These are phyloP conservation scores for Tretioscincus oriximinensis DNA, from an alignment of 2,113 vertebrate genomes.

Conservation along the genomic window DNA sequence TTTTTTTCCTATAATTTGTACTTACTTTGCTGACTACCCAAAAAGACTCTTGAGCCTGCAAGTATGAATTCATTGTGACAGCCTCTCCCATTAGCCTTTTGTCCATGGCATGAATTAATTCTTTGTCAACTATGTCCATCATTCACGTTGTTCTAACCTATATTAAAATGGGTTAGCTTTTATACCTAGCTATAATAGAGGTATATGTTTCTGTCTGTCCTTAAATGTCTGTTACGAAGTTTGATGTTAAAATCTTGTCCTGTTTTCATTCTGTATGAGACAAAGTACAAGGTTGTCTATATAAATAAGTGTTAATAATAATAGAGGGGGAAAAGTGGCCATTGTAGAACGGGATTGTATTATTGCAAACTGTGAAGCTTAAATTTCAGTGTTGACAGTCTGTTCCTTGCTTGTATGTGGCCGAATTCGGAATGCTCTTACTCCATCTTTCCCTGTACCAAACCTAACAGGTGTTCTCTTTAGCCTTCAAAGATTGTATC, in stretches of 20 bases:
- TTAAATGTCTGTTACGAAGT: conserved; percentile 48
- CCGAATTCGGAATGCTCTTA: conserved; percentile 63
- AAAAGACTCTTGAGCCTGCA: conserved; percentile 68
- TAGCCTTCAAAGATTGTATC: conserved; percentile 74
- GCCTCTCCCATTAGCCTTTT: conserved; percentile 64
- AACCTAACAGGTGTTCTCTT: conserved; percentile 52
- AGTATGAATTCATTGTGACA: conserved; percentile 67
- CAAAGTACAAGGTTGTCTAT: conserved; percentile 31
- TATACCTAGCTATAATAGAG: conserved; percentile 48
- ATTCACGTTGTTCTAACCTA: conserved; percentile 67
- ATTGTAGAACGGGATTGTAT: conserved; percentile 56
- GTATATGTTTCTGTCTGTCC: conserved; percentile 42
- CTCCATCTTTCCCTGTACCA: conserved; percentile 62
- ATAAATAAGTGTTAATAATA: no score
- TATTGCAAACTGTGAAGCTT: conserved; percentile 70
- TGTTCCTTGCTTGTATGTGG: conserved; percentile 59
- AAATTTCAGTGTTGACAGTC: conserved; percentile 69
- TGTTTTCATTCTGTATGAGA: conserved; percentile 53
- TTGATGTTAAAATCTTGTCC: conserved; percentile 50
- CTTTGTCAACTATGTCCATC: conserved; percentile 76
- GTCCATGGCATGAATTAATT: conserved; percentile 75
- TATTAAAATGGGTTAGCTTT: conserved; percentile 56
- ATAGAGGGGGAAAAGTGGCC: conserved; percentile 30
- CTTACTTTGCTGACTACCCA: conserved; percentile 56
- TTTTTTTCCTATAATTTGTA: conserved; percentile 33